Base-by-base conservation (phyloP, 2,797 vertebrate genomes). In the Malurus splendens region DNA sequence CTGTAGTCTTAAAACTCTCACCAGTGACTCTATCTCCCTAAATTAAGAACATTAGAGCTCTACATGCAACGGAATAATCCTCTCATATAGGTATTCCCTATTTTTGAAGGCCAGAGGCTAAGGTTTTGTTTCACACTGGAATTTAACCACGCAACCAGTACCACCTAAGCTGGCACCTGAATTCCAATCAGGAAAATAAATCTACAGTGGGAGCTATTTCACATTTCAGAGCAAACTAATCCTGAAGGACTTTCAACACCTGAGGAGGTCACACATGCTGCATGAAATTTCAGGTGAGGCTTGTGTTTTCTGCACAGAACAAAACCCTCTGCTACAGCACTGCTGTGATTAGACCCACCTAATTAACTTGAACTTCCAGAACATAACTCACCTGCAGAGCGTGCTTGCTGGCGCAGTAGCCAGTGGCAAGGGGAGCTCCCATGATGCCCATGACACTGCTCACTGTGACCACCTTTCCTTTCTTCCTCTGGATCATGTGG, bases 321-420 rank as follows among this genome's bases (percentile, higher is more conserved):
- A 12, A 87, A 85, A 12, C 39, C 38, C 45, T 70, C 24, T 76
- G 66, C 55, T 44, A 4, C 30, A 65, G 42, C 36, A 45, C 15
- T 11, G 55, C 3, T 23, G 25, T 44, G 42, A 2, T 15, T 36
- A 36, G 36, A 10, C 36, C 12, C 65, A 19, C 13, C 14, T 20
- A 30, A 67, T 83, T 9, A 59, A 17, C 8, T 38, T 17, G 4
- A 10, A 55, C 8, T 10, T 4, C 19, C 82, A 76, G 44, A 4
- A 44, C 25, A 4, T 7, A 44, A 14, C 94, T 97, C 87, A 99
- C 99, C 97, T 98, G 98, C 62, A 99, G 96, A 20, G 99, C 99
- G 13, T 99, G 98, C 94, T 99, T 99, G 97, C 98, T 99, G 89
- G 98, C 99, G 38, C 97, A 96, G 89, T 99, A 99, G 15, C 98